phyloP scores from a whole-genome alignment of 2,113 vertebrate species.

The Gymnobelideus leadbeateri region DNA sequence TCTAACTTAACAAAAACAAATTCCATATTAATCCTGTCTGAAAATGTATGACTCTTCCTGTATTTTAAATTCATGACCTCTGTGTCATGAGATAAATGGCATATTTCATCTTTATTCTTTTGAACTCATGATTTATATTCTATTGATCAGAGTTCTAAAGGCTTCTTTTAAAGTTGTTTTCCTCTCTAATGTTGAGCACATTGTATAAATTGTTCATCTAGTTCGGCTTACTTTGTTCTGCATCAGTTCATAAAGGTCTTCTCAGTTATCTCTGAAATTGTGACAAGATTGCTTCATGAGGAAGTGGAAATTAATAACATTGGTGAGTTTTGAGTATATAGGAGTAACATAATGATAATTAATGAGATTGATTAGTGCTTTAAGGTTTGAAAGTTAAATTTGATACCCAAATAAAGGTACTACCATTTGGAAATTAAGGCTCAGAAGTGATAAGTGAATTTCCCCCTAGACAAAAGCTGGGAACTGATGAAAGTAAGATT shows the following conservation, averaged over 20 bases:
- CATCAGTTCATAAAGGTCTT: not conserved
- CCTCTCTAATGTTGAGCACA: not conserved
- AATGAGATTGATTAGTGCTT: too few relatives aligned
- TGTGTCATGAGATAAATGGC: not conserved
- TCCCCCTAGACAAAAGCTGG: not conserved
- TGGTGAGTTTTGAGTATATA: not conserved
- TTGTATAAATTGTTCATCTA: not conserved
- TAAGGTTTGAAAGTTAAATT: too few relatives aligned
- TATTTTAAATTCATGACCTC: not conserved
- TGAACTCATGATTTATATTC: not conserved
- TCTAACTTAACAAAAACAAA: not conserved
- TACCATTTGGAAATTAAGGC: not conserved
- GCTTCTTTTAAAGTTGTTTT: not conserved
- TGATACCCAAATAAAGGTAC: not conserved
- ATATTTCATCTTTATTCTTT: not conserved
- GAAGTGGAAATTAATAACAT: not conserved
- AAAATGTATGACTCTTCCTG: not conserved
- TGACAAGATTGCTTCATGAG: not conserved
- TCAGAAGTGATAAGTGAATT: not conserved
- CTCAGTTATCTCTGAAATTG: not conserved
- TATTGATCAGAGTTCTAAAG: not conserved
- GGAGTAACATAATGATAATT: not conserved
- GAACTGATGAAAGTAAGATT: not conserved
- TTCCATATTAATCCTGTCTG: not conserved
- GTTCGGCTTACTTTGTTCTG: not conserved